Evolutionary conservation across 2,888 invertebrate species (phyloP).

Genomic region (Lycaena phlaeas): DNA sequence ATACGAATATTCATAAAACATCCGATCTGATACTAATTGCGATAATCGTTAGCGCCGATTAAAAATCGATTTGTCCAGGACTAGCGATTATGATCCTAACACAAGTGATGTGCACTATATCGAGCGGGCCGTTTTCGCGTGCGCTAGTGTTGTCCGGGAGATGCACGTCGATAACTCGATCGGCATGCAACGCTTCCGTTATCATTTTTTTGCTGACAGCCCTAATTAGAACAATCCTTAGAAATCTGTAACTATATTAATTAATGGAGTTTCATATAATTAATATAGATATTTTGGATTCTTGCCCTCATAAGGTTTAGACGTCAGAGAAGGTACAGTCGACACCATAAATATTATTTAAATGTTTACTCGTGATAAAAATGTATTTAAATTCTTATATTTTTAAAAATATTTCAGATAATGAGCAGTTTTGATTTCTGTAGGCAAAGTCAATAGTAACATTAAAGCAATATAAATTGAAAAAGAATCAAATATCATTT

Average conservation of each 20-base stretch:
- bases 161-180: slow-evolving; percentile 58
- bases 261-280: slow-evolving; percentile 6
- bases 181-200: slow-evolving; percentile 36
- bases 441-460: too few species aligned
- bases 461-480: too few species aligned
- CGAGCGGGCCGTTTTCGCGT: slow-evolving; percentile 12
- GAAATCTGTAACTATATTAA: slow-evolving; percentile 1
- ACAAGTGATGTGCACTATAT: too few species aligned
- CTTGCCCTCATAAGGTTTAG: not conserved
- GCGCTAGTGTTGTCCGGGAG: slow-evolving; percentile 43
- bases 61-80: slow-evolving; percentile 37
- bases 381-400: too few species aligned
- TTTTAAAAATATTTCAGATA: too few species aligned
- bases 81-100: slow-evolving; percentile 23
- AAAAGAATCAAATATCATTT: too few species aligned
- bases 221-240: slow-evolving; percentile 16
- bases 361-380: too few species aligned
- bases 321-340: too few species aligned
- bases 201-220: slow-evolving; percentile 28
- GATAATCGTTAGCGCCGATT: slow-evolving; percentile 43
- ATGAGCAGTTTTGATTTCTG: too few species aligned
- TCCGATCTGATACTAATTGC: slow-evolving; percentile 26
- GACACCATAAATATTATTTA: too few species aligned
- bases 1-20: slow-evolving; percentile 14
- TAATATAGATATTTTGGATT: not conserved